Percentiles rank a stretch among this genome's conserved stretches.
phyloP scores from a whole-genome alignment of 1,140 invertebrate genomes.

The Augochlora pura region DNA sequence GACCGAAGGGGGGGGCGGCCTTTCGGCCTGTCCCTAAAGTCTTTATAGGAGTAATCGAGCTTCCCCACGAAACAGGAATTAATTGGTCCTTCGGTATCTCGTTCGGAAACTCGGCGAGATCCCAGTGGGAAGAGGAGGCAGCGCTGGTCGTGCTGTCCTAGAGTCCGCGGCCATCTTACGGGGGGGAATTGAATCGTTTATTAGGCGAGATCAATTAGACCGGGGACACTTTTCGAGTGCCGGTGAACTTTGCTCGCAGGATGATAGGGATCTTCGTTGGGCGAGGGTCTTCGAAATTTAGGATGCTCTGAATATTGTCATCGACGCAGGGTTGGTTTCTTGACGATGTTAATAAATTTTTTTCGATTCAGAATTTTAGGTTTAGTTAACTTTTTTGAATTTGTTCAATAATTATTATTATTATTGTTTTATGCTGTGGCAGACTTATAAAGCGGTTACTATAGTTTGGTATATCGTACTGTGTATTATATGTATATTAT shows the following conservation, averaged over 20 bases:
- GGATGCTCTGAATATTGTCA: no score
- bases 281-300: no score
- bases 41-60: constrained; percentile 70
- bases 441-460: no score
- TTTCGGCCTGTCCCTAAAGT: constrained; percentile 69
- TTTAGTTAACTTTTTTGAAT: no score
- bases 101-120: constrained; percentile 40
- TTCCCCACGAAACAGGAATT: constrained; percentile 68
- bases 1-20: constrained; percentile 58
- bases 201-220: constrained; percentile 54
- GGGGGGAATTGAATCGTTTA: constrained; percentile 50
- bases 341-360: no score
- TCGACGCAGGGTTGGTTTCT: no score
- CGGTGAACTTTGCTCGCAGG: constrained; percentile 2
- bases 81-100: constrained; percentile 63
- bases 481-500: no score
- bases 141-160: neutral
- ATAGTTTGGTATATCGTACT: no score
- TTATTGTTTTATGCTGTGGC: no score
- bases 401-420: no score
- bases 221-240: constrained; percentile 19
- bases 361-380: no score
- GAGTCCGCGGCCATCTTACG: constrained; percentile 39
- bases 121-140: constrained; percentile 14
- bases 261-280: no score